phyloP scores from a whole-genome alignment of 1,140 invertebrate genomes.

The Tetragonula clypearis region DNA sequence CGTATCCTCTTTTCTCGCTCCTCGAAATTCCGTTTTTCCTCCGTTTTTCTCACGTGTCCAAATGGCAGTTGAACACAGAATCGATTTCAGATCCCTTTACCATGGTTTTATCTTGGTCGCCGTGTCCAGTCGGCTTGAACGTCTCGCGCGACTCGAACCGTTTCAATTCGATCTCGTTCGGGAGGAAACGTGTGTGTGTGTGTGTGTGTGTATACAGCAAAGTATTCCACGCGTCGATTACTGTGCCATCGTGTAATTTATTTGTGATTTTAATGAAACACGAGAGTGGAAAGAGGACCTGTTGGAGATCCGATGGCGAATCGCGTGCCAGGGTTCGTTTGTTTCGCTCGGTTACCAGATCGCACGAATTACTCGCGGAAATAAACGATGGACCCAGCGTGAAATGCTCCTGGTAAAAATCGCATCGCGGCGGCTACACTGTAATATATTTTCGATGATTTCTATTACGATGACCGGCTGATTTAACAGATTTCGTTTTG shows the following conservation, averaged over 20 bases:
- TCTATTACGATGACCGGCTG: neutral
- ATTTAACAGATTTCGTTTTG: neutral
- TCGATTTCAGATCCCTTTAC: slow-evolving; percentile 7
- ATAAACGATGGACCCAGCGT: neutral
- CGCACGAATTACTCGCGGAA: slow-evolving; percentile 5
- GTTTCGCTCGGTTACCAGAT: neutral
- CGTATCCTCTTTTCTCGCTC: slow-evolving; percentile 2
- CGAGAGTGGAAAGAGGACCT: neutral
- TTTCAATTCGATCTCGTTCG: neutral
- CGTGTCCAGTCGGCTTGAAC: slow-evolving; percentile 14
- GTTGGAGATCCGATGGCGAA: neutral
- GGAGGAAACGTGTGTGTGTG: neutral
- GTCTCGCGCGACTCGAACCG: slow-evolving; percentile 27
- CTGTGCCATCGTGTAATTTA: slow-evolving; percentile 5
- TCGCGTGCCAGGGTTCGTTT: slow-evolving; percentile 4
- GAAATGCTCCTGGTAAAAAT: slow-evolving; percentile 8
- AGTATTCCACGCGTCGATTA: neutral
- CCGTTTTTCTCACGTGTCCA: slow-evolving; percentile 1
- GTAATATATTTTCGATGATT: neutral
- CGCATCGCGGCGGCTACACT: neutral
- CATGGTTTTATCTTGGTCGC: slow-evolving; percentile 13
- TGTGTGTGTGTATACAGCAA: neutral
- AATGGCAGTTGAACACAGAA: neutral
- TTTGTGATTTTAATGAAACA: slow-evolving; percentile 21
- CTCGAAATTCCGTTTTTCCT: slow-evolving; percentile 1